phyloP scores from a whole-genome alignment of 2,113 vertebrate genomes.

The Dicaeum eximium region DNA sequence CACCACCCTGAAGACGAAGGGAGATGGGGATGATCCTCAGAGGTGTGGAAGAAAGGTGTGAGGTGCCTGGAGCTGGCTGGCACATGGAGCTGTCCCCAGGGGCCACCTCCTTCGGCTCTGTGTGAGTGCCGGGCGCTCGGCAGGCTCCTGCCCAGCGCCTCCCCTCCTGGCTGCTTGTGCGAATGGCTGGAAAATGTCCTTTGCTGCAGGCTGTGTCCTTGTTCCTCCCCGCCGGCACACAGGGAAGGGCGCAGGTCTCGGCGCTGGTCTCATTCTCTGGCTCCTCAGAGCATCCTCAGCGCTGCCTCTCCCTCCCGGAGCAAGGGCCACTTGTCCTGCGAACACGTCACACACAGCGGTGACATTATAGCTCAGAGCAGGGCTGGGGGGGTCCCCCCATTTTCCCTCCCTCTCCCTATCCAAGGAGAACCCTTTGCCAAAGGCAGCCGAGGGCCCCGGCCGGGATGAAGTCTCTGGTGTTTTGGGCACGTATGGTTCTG shows the following conservation, averaged over 20 bases:
- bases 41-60: not conserved
- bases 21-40: not conserved
- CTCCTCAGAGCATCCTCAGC: not conserved
- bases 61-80: not conserved
- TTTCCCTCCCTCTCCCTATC: not conserved
- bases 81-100: not conserved
- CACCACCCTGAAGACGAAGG: not conserved
- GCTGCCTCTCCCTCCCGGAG: not conserved
- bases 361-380: not conserved
- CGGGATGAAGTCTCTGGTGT: not conserved
- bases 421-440: not conserved
- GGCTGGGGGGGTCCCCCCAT: not conserved
- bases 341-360: not conserved
- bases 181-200: not conserved
- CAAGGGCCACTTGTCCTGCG: not conserved
- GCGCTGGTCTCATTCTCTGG: not conserved
- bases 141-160: not conserved
- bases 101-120: not conserved
- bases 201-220: not conserved
- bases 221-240: not conserved
- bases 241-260: not conserved
- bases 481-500: rapidly evolving
- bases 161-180: not conserved
- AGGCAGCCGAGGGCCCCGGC: not conserved
- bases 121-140: not conserved